Base-by-base conservation (phyloP, 2,888 invertebrate species). In the Lithophane semibrunnea region DNA sequence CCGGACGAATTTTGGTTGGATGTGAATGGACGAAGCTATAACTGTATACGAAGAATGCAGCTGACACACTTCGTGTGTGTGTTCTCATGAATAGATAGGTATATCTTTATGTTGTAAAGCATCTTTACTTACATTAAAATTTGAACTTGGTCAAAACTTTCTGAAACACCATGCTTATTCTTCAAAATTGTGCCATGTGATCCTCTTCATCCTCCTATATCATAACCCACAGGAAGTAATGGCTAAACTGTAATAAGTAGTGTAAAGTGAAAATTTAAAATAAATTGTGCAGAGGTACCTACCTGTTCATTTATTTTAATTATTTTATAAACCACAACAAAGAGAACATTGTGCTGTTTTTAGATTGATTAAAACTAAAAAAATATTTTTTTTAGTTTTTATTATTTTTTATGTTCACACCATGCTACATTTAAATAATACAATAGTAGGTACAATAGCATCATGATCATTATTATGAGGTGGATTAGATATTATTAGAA, bases 11-110 rank as follows among this genome's bases (percentile, higher is more conserved):
- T 89, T 89, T 88, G 83, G 82, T 84, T 67, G 81, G 79, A 88
- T 88, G 87, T 87, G 91, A 89, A 86, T 85, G 90, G 89, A 89
- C 88, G 73, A 82, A 77, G 85, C 84, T 88, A 80, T 90, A 92
- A 91, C 92, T 92, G 91, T 92, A 90, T 89, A 79, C 76, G 79
- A 90, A 88, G 91, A 92, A 92, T 92, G 91, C 86, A 87, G 84
- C 88, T 91, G 92, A 90, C 93, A 93, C 83, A 93, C 91, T 91
- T 92, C 74, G 81, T 76, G 75, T 78, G 74, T 75, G 56, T 78
- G 66, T 75, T 79, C 64, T 75, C 42, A 18, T 77, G 42, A 76
- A 54, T 64, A 71, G 65, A 58, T 69, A 56, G 44, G 10, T 73
- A 44, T 58, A 79, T 68, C 18, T 61, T 56, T 75, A 75, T 29